phyloP scores from a whole-genome alignment of 2,113 vertebrate genomes.

The Rhizomys pruinosus region DNA sequence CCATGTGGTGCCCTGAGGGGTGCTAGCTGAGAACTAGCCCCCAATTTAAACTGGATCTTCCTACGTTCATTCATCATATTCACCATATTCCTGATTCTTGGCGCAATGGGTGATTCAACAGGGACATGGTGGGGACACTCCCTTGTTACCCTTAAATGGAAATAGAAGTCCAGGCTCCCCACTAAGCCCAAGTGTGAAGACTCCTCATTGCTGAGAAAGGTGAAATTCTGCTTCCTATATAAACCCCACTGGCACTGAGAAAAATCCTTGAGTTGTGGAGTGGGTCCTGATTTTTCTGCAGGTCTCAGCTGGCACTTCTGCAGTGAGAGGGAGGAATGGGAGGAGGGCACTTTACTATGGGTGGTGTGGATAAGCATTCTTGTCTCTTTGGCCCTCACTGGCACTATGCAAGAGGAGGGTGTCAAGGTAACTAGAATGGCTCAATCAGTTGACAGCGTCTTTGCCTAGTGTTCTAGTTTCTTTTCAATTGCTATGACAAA shows the following conservation, averaged over 20 bases:
- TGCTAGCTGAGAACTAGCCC: too few species aligned
- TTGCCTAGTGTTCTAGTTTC: too few species aligned
- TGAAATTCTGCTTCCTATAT: not conserved
- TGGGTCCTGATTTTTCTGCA: not conserved
- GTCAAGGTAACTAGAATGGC: not conserved
- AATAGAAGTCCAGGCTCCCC: not conserved
- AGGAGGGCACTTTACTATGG: too few species aligned
- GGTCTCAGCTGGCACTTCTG: not conserved
- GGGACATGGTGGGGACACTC: not conserved
- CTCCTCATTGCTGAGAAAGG: not conserved
- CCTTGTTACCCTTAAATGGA: not conserved
- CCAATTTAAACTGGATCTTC: too few species aligned
- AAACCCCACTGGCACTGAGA: not conserved
- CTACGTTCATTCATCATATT: not conserved
- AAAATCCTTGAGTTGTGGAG: not conserved
- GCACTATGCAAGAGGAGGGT: not conserved
- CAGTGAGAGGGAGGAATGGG: not conserved
- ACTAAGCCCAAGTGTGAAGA: too few species aligned
- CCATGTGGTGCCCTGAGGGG: too few species aligned
- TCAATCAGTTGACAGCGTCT: too few species aligned
- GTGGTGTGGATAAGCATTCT: not conserved
- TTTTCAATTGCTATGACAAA: too few species aligned
- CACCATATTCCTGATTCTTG: not conserved
- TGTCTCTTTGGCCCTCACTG: too few species aligned
- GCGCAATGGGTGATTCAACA: not conserved